These are phyloP conservation scores for Oxygymnocypris stewartii DNA, from an alignment of 2,113 vertebrate species.

Conservation along the genomic window DNA sequence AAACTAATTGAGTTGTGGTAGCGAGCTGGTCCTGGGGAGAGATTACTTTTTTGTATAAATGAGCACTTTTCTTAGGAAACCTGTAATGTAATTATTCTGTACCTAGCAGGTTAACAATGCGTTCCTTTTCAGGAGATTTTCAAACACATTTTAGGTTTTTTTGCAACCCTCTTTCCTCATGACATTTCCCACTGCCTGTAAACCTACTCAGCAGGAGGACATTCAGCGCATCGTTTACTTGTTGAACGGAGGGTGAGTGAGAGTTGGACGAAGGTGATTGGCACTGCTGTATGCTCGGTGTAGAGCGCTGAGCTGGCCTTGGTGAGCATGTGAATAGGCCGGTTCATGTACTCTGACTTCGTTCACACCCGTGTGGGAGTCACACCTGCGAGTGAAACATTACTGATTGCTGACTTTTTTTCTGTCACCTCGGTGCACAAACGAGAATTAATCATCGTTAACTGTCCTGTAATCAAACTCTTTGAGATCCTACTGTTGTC, in stretches of 20 bases:
- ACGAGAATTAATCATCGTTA: neutral
- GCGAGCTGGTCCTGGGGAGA: neutral
- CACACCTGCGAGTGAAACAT: constrained; percentile 36
- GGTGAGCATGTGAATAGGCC: neutral
- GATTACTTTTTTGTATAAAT: constrained; percentile 5
- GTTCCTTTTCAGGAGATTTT: neutral
- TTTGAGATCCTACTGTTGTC: neutral
- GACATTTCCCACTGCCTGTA: constrained; percentile 33
- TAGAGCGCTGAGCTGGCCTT: constrained; percentile 6
- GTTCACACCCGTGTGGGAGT: constrained; percentile 29
- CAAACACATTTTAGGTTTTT: neutral
- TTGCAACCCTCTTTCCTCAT: constrained; percentile 21
- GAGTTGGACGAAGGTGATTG: constrained; percentile 17
- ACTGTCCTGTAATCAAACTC: constrained; percentile 7
- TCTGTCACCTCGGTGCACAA: neutral
- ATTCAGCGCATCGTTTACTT: neutral
- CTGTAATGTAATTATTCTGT: constrained; percentile 22
- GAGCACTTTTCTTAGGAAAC: neutral
- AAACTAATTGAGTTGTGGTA: constrained; percentile 17
- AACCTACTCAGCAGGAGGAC: constrained; percentile 19
- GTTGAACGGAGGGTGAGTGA: neutral
- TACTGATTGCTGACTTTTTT: neutral
- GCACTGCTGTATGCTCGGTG: neutral
- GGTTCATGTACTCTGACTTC: neutral
- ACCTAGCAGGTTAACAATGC: neutral